Conservation (phyloP, 2,797 vertebrate species). For the Sebastes umbrosus region DNA sequence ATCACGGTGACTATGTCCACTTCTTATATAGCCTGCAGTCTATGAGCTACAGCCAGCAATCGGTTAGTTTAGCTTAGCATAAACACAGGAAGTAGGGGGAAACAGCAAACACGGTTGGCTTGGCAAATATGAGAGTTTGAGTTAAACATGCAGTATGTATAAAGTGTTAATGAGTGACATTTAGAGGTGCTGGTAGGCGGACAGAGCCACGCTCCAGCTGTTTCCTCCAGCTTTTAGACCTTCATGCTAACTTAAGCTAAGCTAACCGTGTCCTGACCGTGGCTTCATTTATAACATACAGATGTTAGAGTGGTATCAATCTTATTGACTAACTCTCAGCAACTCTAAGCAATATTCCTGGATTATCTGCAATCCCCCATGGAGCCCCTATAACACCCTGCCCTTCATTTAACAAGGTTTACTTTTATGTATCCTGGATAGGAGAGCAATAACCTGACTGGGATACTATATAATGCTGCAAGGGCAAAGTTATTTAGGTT, state of each 20-base stretch:
- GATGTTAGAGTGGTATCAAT: background rate
- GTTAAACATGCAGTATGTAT: background rate
- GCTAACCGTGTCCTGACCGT: background rate
- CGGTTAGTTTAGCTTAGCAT: background rate
- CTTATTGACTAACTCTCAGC: background rate
- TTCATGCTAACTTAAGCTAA: background rate
- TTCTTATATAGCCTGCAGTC: background rate
- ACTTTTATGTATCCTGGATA: slow-evolving; percentile 25
- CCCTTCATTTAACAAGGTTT: slow-evolving; percentile 31
- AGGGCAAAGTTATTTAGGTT: background rate
- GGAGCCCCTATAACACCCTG: background rate
- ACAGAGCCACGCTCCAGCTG: background rate
- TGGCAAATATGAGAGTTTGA: background rate
- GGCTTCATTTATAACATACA: background rate
- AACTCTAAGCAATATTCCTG: background rate
- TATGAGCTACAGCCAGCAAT: background rate
- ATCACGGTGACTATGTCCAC: background rate
- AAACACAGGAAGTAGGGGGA: background rate
- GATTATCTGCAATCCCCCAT: background rate
- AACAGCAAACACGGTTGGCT: background rate
- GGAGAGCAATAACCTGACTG: slow-evolving; percentile 25
- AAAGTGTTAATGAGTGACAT: background rate
- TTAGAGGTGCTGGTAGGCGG: background rate
- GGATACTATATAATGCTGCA: background rate
- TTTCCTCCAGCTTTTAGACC: background rate